Evolutionary conservation across 2,888 invertebrate species (phyloP).

Genomic region (Molanna angustata): DNA sequence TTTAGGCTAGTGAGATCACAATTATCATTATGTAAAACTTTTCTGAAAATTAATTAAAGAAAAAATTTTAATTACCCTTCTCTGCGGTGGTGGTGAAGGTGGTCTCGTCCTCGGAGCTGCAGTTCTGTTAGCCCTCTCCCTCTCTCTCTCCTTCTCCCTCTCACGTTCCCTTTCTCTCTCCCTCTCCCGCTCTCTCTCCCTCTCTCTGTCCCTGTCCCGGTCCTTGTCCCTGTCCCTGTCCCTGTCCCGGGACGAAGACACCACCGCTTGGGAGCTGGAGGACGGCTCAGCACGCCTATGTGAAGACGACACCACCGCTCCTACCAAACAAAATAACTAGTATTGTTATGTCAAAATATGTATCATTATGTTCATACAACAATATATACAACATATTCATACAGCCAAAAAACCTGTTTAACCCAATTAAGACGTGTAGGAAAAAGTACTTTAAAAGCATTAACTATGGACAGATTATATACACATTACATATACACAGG

Average conservation of each 20-base stretch:
- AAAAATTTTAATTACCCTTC: conserved; percentile 24
- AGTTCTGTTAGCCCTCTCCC: conserved; percentile 15
- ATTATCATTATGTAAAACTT: too few species aligned
- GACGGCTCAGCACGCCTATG: conserved; percentile 16
- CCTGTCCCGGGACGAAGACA: conserved; percentile 21
- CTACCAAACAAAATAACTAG: not conserved
- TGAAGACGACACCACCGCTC: conserved; percentile 24
- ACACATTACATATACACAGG: too few species aligned
- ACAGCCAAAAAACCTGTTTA: not conserved
- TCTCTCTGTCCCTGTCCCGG: conserved; percentile 13
- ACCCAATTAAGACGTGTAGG: not conserved
- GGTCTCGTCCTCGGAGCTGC: conserved; percentile 26
- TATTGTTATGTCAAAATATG: not conserved
- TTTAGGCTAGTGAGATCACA: too few species aligned
- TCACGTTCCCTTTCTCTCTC: conserved; percentile 26
- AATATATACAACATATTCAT: not conserved
- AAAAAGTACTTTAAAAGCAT: not conserved
- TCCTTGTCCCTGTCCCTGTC: conserved; percentile 22
- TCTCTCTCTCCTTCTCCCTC: conserved; percentile 23
- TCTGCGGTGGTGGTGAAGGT: conserved; percentile 29
- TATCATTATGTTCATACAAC: not conserved
- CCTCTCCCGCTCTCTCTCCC: too few species aligned
- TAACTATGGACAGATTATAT: too few species aligned
- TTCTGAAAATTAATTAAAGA: too few species aligned
- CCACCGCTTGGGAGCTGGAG: conserved; percentile 23